A percentile compares a stretch with the other conserved stretches of the same genome.
phyloP scores from a whole-genome alignment of 2,888 invertebrate species.

The Cheilosia vulpina region DNA sequence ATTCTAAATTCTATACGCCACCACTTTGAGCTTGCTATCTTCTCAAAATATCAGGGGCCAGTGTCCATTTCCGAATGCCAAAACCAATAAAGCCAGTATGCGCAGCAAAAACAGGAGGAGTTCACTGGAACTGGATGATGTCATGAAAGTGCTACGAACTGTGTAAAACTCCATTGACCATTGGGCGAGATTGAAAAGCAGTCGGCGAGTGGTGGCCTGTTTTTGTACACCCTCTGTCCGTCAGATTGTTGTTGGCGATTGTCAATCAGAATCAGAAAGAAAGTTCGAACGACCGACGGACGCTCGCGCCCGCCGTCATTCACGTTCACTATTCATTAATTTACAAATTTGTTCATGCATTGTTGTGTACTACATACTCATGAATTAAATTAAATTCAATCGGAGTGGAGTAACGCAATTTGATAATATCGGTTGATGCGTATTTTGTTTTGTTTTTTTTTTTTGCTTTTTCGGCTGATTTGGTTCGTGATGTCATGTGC shows the following conservation, averaged over 20 bases:
- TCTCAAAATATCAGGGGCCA: conserved; percentile 16
- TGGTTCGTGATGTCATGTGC: conserved; percentile 50
- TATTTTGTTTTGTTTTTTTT: conserved; percentile 23
- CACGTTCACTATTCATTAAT: conserved; percentile 61
- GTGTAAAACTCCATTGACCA: conserved; percentile 72
- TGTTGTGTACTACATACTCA: conserved; percentile 46
- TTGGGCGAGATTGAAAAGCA: conserved; percentile 67
- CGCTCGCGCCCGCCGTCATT: conserved; percentile 54
- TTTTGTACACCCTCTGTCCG: conserved; percentile 15
- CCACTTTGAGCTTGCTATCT: conserved; percentile 10
- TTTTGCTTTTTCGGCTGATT: conserved; percentile 54
- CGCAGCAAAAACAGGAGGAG: conserved; percentile 35
- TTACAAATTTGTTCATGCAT: conserved; percentile 66
- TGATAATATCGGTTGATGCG: conserved; percentile 68
- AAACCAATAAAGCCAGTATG: conserved; percentile 35
- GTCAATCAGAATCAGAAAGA: conserved; percentile 59
- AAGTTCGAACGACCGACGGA: conserved; percentile 34
- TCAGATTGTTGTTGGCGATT: conserved; percentile 64
- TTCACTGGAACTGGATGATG: conserved; percentile 58
- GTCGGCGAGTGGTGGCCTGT: conserved; percentile 24
- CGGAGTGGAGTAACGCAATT: conserved; percentile 71
- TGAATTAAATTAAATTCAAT: conserved; percentile 72
- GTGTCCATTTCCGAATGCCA: conserved; percentile 47
- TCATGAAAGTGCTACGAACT: conserved; percentile 70
- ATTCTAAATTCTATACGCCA: background rate